Evolutionary conservation across 2,888 invertebrate species (phyloP).

Genomic region (Drosophila vallismaia): DNA sequence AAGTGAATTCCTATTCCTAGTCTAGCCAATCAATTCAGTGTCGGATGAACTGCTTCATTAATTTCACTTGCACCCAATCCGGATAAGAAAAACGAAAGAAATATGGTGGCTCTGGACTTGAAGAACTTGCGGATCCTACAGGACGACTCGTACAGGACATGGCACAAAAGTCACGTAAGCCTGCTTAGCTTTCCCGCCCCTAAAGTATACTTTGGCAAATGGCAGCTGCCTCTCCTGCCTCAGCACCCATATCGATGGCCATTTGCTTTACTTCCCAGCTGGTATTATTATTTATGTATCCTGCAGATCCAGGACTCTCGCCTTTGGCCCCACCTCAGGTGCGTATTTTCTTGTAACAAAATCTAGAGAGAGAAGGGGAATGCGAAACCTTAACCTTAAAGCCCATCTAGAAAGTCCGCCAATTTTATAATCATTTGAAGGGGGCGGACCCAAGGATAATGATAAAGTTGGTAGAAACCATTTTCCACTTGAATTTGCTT

Average conservation of each 20-base stretch:
- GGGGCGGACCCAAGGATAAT: conserved; percentile 13
- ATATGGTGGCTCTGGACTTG: conserved; percentile 35
- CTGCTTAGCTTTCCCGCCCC: conserved; percentile 23
- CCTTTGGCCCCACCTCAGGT: conserved; percentile 54
- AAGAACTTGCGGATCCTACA: neutral
- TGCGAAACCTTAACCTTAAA: neutral
- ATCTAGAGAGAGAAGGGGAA: conserved; percentile 15
- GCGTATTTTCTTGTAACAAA: conserved; percentile 53
- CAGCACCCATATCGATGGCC: conserved; percentile 39
- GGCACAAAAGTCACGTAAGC: conserved; percentile 73
- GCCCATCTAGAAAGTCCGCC: conserved; percentile 15
- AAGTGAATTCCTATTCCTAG: conserved; percentile 20
- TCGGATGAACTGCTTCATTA: conserved; percentile 77
- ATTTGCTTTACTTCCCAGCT: conserved; percentile 33
- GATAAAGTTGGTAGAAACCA: conserved; percentile 23
- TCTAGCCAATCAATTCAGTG: conserved; percentile 76
- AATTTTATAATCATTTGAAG: conserved; percentile 20
- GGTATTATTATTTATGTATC: conserved; percentile 66
- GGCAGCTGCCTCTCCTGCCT: conserved; percentile 8
- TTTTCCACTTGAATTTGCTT: conserved; percentile 21
- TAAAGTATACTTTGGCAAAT: conserved; percentile 38
- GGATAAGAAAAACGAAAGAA: conserved; percentile 26
- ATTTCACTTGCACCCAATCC: conserved; percentile 54
- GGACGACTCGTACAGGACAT: conserved; percentile 23
- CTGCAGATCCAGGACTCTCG: conserved; percentile 33